Evolutionary conservation across 2,113 vertebrate species (phyloP).

Genomic region (Apistogramma diplotaenia): DNA sequence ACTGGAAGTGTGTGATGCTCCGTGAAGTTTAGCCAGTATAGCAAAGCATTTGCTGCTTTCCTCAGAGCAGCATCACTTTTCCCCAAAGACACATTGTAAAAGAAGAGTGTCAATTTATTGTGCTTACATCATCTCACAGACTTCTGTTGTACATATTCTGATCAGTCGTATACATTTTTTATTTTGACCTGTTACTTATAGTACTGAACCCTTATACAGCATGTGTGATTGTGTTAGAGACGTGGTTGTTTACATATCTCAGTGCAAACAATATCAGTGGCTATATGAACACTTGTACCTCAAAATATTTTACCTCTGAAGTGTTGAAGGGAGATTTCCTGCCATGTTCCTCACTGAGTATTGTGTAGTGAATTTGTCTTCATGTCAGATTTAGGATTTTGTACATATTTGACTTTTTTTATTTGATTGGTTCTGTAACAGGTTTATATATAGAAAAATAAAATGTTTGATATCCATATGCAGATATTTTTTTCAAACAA

Average conservation of each 20-base stretch:
- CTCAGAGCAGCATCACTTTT: not conserved
- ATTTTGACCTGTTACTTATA: slow-evolving; percentile 25
- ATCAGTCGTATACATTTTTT: slow-evolving; percentile 13
- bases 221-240: slow-evolving; percentile 7
- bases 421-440: not conserved
- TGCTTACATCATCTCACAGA: slow-evolving; percentile 10
- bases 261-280: slow-evolving; percentile 40
- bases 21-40: not conserved
- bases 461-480: not conserved
- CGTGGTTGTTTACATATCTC: slow-evolving; percentile 57
- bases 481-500: slow-evolving; percentile 12
- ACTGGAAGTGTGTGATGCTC: not conserved
- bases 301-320: slow-evolving; percentile 67
- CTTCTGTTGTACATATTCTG: slow-evolving; percentile 29
- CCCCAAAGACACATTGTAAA: slow-evolving; percentile 56
- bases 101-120: slow-evolving; percentile 16
- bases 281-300: slow-evolving; percentile 66
- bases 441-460: not conserved
- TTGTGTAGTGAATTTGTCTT: slow-evolving; percentile 5
- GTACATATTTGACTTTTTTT: slow-evolving; percentile 16
- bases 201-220: slow-evolving; percentile 10
- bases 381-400: not conserved
- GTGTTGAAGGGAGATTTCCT: slow-evolving; percentile 47
- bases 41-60: not conserved
- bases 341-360: slow-evolving; percentile 28